Base-by-base conservation (phyloP, 1,140 invertebrate species). In the Listronotus bonariensis region DNA sequence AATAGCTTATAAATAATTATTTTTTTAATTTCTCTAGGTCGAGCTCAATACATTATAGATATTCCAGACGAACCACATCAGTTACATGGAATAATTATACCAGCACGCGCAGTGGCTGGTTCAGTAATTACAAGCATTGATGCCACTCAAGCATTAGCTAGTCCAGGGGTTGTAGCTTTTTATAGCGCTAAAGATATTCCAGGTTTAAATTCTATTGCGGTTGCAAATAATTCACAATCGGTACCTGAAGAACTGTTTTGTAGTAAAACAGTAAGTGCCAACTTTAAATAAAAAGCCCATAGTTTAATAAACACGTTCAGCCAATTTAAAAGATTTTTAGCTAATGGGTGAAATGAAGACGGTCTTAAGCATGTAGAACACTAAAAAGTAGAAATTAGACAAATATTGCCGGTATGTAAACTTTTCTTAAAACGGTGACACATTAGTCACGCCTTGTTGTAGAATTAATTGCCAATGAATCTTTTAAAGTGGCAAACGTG, bases 161-260 rank as follows among this genome's bases (percentile, higher is more conserved):
- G 7, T 36, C 34, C 84, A 40, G 92, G 91, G 5, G 89, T 94
- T 4, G 68, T 90, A 3, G 85, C 83, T 0, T 91, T 91, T 72
- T 85, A 86, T 65, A 83, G 84, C 9, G 87, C 88, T 1, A 86
- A 87, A 70, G 91, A 93, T 76, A 84, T 95, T 20, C 90, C 91
- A 0, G 92, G 91, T 0, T 79, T 79, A 43, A 92, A 92, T 75
- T 72, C 42, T 14, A 43, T 56, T 41, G 15, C 41, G 20, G n/a
- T 56, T 11, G 9, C 15, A 55, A 45, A 18, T n/a, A 12, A 4
- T 31, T 11, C n/a, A 3, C 57, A 60, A 31, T 76, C 54, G n/a
- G 64, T 56, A 0, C 78, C 80, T 26, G 82, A 84, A 73, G 83
- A 85, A 70, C 81, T 86, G 14, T 79, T 86, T 38, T 83, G 82